Evolutionary conservation across 1,140 invertebrate genomes (phyloP).

Genomic region (Ericerus pela): DNA sequence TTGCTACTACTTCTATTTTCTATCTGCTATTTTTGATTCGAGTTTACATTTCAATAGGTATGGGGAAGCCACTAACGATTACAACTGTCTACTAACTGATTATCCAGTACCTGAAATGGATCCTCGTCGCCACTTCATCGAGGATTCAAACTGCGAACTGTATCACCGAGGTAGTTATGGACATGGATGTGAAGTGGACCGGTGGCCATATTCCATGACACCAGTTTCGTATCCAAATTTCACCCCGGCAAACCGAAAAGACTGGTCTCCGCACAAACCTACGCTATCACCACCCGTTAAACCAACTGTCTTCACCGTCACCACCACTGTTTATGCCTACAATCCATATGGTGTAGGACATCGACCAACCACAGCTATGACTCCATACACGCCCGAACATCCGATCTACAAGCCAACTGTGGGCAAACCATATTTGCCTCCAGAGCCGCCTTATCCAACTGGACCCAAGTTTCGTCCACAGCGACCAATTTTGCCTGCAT

Average conservation of each 20-base stretch:
- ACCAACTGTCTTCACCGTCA: conserved; percentile 6
- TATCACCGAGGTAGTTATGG: conserved; percentile 63
- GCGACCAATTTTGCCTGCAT: too few relatives aligned
- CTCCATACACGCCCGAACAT: background rate
- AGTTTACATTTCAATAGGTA: background rate
- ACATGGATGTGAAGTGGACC: conserved; percentile 52
- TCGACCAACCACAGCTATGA: background rate
- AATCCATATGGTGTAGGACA: too few relatives aligned
- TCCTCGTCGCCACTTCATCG: conserved; percentile 37
- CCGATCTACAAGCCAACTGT: conserved; percentile 4
- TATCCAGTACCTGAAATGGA: conserved; percentile 47
- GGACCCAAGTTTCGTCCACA: too few relatives aligned
- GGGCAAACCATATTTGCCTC: conserved; percentile 13
- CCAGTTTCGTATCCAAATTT: background rate
- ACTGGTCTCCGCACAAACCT: background rate
- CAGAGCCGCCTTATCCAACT: conserved; percentile 5
- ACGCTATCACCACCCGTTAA: background rate
- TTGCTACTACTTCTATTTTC: too few relatives aligned
- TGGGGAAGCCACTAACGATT: conserved; percentile 4
- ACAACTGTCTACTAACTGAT: conserved; percentile 58
- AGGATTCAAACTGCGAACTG: conserved; percentile 48
- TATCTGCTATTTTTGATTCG: background rate
- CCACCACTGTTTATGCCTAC: background rate
- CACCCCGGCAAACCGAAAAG: background rate
- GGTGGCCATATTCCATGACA: background rate